Evolutionary conservation across 2,113 vertebrate species (phyloP).

Genomic region (Suncus etruscus): DNA sequence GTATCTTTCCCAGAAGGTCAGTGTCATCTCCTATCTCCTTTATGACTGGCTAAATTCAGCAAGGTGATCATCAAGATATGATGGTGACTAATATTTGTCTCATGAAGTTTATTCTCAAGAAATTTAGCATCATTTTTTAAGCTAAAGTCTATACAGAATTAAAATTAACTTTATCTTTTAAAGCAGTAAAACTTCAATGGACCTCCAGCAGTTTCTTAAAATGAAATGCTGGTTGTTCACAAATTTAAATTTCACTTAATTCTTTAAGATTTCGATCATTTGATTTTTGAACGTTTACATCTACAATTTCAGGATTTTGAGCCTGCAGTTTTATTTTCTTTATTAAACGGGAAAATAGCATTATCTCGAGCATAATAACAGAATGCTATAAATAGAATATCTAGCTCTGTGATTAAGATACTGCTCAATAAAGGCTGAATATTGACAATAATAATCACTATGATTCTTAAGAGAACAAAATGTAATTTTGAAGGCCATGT

Average conservation of each 20-base stretch:
- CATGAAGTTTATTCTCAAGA: not conserved
- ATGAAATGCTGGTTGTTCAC: not conserved
- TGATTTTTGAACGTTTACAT: not conserved
- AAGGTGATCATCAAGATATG: not conserved
- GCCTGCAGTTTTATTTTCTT: not conserved
- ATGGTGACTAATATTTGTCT: no score
- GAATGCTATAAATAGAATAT: not conserved
- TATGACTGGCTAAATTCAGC: not conserved
- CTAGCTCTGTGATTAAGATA: not conserved
- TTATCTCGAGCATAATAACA: not conserved
- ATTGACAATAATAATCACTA: not conserved
- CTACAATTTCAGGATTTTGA: not conserved
- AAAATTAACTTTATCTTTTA: not conserved
- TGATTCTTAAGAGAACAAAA: not conserved
- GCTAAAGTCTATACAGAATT: not conserved
- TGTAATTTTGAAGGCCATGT: constrained; percentile 44
- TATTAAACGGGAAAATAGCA: constrained; percentile 15
- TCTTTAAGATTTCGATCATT: not conserved
- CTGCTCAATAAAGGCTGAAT: not conserved
- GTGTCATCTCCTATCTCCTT: not conserved
- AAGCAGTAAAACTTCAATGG: not conserved
- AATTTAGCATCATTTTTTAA: not conserved
- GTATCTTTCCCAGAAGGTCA: not conserved
- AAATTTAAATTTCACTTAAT: constrained; percentile 2
- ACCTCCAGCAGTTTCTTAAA: not conserved